A percentile compares a stretch with the other conserved stretches of the same genome.
These are phyloP conservation scores for Tamias sibiricus DNA, from an alignment of 2,113 vertebrate species.

Conservation along the genomic window DNA sequence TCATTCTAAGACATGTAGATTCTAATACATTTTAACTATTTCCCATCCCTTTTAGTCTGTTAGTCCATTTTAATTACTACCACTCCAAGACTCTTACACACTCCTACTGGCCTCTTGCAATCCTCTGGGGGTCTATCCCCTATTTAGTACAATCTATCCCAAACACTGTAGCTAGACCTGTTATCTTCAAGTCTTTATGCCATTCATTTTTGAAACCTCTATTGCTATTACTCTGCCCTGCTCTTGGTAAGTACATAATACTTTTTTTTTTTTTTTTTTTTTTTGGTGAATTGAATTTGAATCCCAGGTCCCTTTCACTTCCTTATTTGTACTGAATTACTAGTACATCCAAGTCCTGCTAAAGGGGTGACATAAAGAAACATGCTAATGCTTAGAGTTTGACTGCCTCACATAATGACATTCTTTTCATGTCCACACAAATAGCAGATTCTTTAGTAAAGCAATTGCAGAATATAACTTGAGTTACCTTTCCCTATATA, in stretches of 20 bases:
- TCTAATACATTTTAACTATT: neutral
- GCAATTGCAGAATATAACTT: neutral
- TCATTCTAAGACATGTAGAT: neutral
- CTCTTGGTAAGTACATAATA: neutral
- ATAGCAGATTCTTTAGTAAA: neutral
- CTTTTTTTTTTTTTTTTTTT: neutral
- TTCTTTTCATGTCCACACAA: neutral
- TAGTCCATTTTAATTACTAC: neutral
- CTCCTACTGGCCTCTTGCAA: neutral
- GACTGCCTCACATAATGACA: neutral
- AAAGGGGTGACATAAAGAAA: neutral
- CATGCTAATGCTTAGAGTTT: neutral
- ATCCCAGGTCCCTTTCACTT: neutral
- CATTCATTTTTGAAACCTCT: neutral
- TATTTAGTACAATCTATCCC: neutral
- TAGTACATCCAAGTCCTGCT: neutral
- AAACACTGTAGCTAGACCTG: neutral
- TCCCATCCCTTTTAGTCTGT: neutral
- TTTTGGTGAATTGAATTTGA: neutral
- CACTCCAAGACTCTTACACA: neutral
- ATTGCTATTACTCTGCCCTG: neutral
- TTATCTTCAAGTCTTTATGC: neutral
- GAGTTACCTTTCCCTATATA: neutral
- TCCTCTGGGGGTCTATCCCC: neutral
- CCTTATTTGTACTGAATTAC: neutral